These are phyloP conservation scores for Chaenodraco wilsoni DNA, from an alignment of 2,797 vertebrate species.

Conservation along the genomic window DNA sequence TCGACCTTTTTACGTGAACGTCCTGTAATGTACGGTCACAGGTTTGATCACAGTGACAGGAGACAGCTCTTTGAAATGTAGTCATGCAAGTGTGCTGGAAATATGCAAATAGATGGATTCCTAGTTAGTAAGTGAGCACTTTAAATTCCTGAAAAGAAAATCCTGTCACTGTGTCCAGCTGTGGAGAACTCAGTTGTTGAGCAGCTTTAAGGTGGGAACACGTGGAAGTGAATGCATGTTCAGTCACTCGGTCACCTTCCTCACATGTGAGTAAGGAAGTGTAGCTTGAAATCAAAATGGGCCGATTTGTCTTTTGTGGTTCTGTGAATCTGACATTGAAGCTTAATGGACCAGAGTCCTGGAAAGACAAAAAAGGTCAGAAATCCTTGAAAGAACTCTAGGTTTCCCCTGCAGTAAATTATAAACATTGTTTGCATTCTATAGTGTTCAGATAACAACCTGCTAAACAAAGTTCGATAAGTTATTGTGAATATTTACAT, in stretches of 20 bases:
- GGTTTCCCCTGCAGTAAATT: background rate
- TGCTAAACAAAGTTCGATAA: background rate
- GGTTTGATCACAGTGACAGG: constrained; percentile 36
- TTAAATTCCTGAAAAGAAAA: constrained; percentile 20
- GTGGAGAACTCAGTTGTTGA: background rate
- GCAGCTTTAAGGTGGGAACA: constrained; percentile 7
- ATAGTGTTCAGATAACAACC: background rate
- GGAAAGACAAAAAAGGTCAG: background rate
- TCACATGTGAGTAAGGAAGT: background rate
- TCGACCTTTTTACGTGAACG: constrained; percentile 3
- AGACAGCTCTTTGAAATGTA: constrained; percentile 21
- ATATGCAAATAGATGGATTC: constrained; percentile 18
- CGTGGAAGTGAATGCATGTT: background rate
- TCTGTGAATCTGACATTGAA: constrained; percentile 1
- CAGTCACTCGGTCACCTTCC: constrained; percentile 2
- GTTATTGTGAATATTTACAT: background rate
- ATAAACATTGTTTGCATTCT: background rate
- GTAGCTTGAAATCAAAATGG: background rate
- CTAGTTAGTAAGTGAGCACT: constrained; percentile 28
- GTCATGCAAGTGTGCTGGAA: background rate
- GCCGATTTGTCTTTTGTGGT: constrained; percentile 2
- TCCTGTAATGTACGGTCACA: constrained; percentile 13
- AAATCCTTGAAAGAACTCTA: background rate
- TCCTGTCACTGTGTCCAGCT: constrained; percentile 44
- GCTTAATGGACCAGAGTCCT: constrained; percentile 1